Conservation (phyloP, 2,113 vertebrate genomes). For the Procavia capensis region DNA sequence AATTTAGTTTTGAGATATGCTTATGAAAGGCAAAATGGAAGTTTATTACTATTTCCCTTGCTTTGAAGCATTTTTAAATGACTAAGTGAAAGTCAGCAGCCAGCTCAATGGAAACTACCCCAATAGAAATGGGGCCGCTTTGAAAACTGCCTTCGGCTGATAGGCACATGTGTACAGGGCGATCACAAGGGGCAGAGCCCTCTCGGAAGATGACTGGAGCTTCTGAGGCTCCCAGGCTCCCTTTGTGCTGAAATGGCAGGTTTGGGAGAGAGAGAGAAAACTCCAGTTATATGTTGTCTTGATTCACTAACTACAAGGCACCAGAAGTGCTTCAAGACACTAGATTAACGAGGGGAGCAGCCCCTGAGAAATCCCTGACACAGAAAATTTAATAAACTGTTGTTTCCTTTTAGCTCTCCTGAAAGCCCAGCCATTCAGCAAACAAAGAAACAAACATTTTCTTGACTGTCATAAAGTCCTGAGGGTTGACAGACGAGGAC, state of each 20-base stretch:
- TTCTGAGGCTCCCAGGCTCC: not conserved
- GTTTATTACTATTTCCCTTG: conserved; percentile 34
- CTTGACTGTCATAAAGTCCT: not conserved
- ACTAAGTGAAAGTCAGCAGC: conserved; percentile 50
- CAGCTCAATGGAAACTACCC: conserved; percentile 31
- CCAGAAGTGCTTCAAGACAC: not conserved
- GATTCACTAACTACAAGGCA: not conserved
- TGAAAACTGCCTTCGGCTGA: not conserved
- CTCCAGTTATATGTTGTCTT: not conserved
- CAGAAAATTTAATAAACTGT: rapidly evolving
- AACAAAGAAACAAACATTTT: not conserved
- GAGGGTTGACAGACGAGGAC: not conserved
- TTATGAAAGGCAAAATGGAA: conserved; percentile 22
- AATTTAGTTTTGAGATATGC: conserved; percentile 19
- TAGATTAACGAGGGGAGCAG: not conserved
- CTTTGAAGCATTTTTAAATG: conserved; percentile 60
- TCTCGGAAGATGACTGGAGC: not conserved
- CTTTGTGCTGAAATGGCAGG: conserved; percentile 12
- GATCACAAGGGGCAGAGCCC: not conserved
- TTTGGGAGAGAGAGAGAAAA: not conserved
- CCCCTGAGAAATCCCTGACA: not conserved
- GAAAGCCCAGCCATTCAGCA: not conserved
- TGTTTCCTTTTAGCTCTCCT: not conserved
- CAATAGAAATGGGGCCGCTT: not conserved
- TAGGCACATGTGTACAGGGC: not conserved